Percentiles rank a stretch among this genome's conserved stretches.
Conservation (phyloP, 1,140 invertebrate genomes). For the Drosophila lacertosa region DNA sequence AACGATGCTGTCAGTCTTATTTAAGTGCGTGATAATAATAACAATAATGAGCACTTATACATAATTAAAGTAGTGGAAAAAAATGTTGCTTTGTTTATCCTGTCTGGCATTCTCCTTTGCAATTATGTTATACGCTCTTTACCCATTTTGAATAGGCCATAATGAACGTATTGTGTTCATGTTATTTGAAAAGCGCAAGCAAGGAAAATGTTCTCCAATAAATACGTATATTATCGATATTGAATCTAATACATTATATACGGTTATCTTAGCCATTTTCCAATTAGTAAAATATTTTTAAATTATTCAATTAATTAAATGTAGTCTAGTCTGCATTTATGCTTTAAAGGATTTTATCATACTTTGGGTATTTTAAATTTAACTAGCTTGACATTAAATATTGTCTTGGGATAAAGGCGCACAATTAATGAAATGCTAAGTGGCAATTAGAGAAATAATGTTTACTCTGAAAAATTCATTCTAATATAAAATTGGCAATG, state of each 20-base stretch:
- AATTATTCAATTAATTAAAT: too few species aligned
- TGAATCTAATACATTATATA: neutral
- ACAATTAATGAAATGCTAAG: neutral
- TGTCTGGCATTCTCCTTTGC: too few species aligned
- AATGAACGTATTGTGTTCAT: too few species aligned
- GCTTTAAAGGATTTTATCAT: too few species aligned
- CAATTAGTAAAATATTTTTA: too few species aligned
- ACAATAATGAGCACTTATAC: too few species aligned
- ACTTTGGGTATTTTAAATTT: neutral
- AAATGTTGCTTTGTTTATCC: too few species aligned
- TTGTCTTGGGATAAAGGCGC: neutral
- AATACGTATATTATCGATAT: conserved; percentile 16
- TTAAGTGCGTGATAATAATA: too few species aligned
- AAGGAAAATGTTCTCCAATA: neutral
- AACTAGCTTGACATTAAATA: conserved; percentile 2
- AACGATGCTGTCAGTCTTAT: too few species aligned
- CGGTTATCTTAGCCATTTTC: neutral
- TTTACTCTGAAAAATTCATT: conserved; percentile 3
- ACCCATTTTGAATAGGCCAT: too few species aligned
- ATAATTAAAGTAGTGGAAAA: too few species aligned
- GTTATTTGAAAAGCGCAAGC: neutral
- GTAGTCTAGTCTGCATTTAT: neutral
- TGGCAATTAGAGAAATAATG: conserved; percentile 18
- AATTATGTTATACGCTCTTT: too few species aligned
- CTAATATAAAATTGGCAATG: conserved; percentile 10